Base-by-base conservation (phyloP, 92 coral and sea anemone species). In the Chrysogorgia sp. region DNA sequence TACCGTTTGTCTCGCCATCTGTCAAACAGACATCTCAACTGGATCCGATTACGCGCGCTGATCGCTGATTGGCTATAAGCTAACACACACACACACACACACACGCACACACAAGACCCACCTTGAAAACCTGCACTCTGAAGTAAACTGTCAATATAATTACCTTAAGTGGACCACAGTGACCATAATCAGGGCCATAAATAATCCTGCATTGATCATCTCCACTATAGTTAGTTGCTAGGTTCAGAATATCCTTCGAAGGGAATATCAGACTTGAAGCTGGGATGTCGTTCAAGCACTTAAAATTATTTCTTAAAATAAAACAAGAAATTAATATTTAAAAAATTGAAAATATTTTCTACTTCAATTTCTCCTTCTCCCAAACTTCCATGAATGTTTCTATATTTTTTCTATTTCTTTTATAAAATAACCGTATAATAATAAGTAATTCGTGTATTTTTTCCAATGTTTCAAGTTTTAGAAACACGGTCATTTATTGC, bases 151-250 rank as follows among this genome's bases (percentile, higher is more conserved):
- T 20, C 1, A 25, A 0, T 28, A n/a, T 56, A 41, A 87, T 68
- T 71, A 93, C 98, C 89, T 50, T 81, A 1, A 78, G 67, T 21
- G 91, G 79, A 14, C 90, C 85, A 58, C 98, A 93, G 14, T 71
- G 84, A 0, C 34, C 34, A 45, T 81, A 88, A 33, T 80, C 74
- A 0, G 56, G 25, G 10, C 98, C 98, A 52, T 88, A 68, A 50
- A 84, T 69, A 25, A 91, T 31, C 64, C 86, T 81, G 31, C 98
- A 91, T 67, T 93, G 98, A 34, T 80, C 69, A 61, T 86, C 82
- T 19, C 75, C 88, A 47, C 84, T 75, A 58, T 40, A 75, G 37
- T 60, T 91, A 14, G 86, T 84, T 5, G 89, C 90, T 25, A 59
- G 68, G 22, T 59, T 69, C 33, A 88, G 88, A 2, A 47, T 15